These are phyloP conservation scores for Orthonyx spaldingii DNA, from an alignment of 2,113 vertebrate species.

Conservation along the genomic window DNA sequence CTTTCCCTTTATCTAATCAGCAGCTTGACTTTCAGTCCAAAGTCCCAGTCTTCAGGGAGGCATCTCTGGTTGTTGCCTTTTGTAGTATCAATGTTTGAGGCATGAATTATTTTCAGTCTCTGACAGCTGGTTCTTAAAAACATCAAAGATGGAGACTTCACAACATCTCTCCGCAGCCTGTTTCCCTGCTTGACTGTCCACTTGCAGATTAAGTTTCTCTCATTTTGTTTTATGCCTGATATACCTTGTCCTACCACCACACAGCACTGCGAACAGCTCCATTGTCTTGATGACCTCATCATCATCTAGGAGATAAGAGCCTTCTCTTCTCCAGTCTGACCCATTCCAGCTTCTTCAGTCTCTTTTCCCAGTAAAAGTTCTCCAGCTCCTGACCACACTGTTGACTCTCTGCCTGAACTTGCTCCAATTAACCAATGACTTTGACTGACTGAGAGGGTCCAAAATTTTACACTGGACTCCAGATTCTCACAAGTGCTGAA, in stretches of 20 bases:
- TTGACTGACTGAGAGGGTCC: neutral
- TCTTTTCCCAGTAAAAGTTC: neutral
- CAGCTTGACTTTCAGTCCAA: too few species aligned
- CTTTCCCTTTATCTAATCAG: too few species aligned
- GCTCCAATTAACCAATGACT: neutral
- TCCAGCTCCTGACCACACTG: neutral
- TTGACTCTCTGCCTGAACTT: neutral
- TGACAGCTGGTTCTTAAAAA: neutral
- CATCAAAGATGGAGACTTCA: neutral
- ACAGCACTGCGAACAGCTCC: neutral
- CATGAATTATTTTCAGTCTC: too few species aligned
- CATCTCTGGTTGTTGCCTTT: too few species aligned
- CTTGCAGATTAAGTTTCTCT: neutral
- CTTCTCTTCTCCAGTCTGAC: neutral
- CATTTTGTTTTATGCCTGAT: neutral
- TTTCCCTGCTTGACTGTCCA: neutral
- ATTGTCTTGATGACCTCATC: neutral
- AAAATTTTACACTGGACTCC: neutral
- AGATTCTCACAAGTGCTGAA: neutral
- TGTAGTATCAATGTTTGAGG: too few species aligned
- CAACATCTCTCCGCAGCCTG: neutral
- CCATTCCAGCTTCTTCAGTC: neutral
- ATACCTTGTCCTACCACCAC: neutral
- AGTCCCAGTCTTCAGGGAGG: too few species aligned
- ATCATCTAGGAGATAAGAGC: neutral